Percentiles rank a stretch among this genome's conserved stretches.
phyloP scores from a whole-genome alignment of 2,797 vertebrate species.

The Ispidina picta region DNA sequence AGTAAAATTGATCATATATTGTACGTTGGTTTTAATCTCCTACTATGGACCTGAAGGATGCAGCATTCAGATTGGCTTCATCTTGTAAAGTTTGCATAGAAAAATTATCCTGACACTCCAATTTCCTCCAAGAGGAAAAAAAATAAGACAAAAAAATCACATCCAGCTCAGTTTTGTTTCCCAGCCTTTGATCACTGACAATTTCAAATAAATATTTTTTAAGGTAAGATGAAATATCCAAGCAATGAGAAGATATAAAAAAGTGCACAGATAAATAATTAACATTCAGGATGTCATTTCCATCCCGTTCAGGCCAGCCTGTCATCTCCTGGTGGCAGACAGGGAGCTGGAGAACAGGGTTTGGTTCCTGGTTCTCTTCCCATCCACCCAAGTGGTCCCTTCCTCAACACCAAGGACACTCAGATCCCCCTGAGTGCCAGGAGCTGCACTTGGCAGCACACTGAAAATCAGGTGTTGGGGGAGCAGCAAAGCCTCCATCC shows the following conservation, averaged over 20 bases:
- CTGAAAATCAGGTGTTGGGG: slow-evolving; percentile 1
- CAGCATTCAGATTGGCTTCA: slow-evolving; percentile 53
- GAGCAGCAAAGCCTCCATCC: background rate
- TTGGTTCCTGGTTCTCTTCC: slow-evolving; percentile 53
- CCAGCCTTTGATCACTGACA: slow-evolving; percentile 76
- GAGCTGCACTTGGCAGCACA: slow-evolving; percentile 15
- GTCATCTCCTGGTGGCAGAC: slow-evolving; percentile 43
- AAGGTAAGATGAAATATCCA: slow-evolving; percentile 74
- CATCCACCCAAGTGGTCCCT: slow-evolving; percentile 51
- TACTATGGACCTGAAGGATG: slow-evolving; percentile 48
- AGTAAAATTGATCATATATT: slow-evolving; percentile 8
- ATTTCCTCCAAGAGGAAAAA: slow-evolving; percentile 57
- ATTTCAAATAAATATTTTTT: slow-evolving; percentile 82
- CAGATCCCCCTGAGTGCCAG: slow-evolving; percentile 48
- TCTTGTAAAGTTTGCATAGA: slow-evolving; percentile 74
- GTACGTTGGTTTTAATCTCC: background rate
- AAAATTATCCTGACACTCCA: slow-evolving; percentile 78
- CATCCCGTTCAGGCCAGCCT: slow-evolving; percentile 30
- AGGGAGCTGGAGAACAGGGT: background rate
- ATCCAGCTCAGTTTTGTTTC: slow-evolving; percentile 73
- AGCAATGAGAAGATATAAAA: slow-evolving; percentile 60
- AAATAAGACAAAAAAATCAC: slow-evolving; percentile 22
- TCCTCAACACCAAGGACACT: slow-evolving; percentile 22
- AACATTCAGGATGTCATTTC: slow-evolving; percentile 65
- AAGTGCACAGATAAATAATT: slow-evolving; percentile 72